Base-by-base conservation (phyloP, 2,113 vertebrate genomes). In the Pardalotus punctatus region DNA sequence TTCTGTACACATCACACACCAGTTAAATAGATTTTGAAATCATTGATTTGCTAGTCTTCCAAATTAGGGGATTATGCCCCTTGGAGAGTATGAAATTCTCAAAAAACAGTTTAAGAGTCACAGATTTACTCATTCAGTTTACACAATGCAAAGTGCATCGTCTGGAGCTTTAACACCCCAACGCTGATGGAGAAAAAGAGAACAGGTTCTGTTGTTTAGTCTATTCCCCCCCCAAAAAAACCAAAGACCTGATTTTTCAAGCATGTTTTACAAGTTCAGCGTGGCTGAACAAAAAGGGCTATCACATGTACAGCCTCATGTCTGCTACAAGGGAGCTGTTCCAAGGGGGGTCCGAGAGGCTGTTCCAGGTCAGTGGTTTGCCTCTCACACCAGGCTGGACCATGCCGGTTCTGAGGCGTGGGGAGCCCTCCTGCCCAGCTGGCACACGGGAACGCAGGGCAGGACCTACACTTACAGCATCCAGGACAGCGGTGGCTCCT, bases 271-370 rank as follows among this genome's bases (percentile, higher is more conserved):
- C 87, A 36, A 87, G 78, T 67, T 81, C 93, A 91, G 81, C 7
- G 0, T 60, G 73, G 91, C 86, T 96, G 89, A 91, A 91, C 87
- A 91, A 93, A 94, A 73, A 53, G 33, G 62, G 35, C 47, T 71
- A 33, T 91, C 94, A 96, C 87, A 91, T 88, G 89, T 22, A 53
- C 89, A 84, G 90, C 84, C 93, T 85, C 89, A 86, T 76, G 84
- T 8, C 73, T 66, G 61, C 87, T 80, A 60, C 86, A 72, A 81
- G 51, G 6, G 57, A 91, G 78, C 73, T 20, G 29, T 10, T 93
- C 58, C 58, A 65, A 65, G 6, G 0, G 11, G 54, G 50, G 38
- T 48, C 81, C 4, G 3, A 35, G 54, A 53, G 22, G 51, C n/a
- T 72, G 42, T 69, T 94, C 82, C 89, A 90, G 89, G 73, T 81